Conservation (phyloP, 2,888 invertebrate genomes). For the Villa cingulata region DNA sequence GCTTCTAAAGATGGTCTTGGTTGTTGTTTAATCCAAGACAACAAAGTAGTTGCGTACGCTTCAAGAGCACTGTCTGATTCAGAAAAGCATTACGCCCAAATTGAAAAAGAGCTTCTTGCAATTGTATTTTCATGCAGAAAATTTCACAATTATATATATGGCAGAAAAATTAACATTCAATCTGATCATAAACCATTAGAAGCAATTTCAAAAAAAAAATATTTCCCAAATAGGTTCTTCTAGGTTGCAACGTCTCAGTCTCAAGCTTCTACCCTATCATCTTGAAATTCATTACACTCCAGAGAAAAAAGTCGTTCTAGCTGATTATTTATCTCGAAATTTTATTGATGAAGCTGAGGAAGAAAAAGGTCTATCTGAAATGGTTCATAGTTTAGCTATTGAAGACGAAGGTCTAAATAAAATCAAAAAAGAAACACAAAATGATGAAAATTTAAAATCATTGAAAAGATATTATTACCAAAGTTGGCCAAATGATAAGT, state of each 20-base stretch:
- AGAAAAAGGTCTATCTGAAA: neutral
- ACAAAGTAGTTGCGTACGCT: neutral
- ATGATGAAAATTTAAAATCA: neutral
- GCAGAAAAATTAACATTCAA: neutral
- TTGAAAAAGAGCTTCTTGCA: conserved; percentile 1
- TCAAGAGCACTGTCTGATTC: neutral
- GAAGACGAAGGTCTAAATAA: neutral
- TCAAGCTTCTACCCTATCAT: neutral
- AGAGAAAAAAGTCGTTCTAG: neutral
- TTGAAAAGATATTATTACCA: conserved; percentile 5
- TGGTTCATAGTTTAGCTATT: neutral
- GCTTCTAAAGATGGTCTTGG: neutral
- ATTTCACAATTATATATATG: conserved; percentile 1
- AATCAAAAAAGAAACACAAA: conserved; percentile 1
- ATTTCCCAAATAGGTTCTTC: conserved; percentile 1
- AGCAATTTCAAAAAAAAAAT: neutral
- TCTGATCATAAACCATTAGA: neutral
- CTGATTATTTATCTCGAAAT: neutral
- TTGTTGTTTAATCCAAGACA: neutral
- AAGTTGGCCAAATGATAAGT: conserved; percentile 7
- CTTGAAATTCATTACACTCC: neutral
- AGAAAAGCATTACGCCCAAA: neutral
- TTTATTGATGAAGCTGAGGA: neutral
- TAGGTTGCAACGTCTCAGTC: conserved; percentile 4
- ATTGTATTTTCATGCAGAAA: conserved; percentile 1